phyloP scores from a whole-genome alignment of 2,113 vertebrate species.

The Erythrocercus mccallii region DNA sequence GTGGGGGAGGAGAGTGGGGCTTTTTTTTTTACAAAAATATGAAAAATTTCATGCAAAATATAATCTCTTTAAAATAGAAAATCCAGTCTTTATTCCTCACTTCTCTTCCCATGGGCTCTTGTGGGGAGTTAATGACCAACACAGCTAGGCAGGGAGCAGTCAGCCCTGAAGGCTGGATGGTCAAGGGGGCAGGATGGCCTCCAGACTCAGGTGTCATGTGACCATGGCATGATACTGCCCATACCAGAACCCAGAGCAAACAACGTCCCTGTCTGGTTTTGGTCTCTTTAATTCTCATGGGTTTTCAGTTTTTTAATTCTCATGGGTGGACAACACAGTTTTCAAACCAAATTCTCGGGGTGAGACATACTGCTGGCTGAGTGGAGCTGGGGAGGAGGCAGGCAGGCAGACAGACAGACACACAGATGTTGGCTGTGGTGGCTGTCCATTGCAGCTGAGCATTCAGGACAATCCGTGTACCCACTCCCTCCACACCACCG shows the following conservation, averaged over 20 bases:
- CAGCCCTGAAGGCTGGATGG: too few species aligned
- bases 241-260: neutral
- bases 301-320: neutral
- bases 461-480: accelerated
- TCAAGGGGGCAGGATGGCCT: neutral
- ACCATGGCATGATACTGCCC: neutral
- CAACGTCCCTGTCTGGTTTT: neutral
- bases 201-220: neutral
- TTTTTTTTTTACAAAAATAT: neutral
- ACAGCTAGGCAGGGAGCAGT: neutral
- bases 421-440: neutral
- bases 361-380: neutral
- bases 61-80: neutral
- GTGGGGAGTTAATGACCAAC: accelerated
- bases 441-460: neutral
- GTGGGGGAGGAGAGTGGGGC: accelerated
- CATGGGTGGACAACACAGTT: accelerated
- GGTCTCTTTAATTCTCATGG: neutral
- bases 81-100: neutral
- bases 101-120: neutral
- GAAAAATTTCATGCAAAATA: neutral
- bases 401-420: neutral
- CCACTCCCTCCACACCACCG: accelerated
- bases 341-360: neutral
- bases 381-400: neutral